These are phyloP conservation scores for Lutraria lutraria DNA, from an alignment of 2,888 invertebrate genomes.

Conservation along the genomic window DNA sequence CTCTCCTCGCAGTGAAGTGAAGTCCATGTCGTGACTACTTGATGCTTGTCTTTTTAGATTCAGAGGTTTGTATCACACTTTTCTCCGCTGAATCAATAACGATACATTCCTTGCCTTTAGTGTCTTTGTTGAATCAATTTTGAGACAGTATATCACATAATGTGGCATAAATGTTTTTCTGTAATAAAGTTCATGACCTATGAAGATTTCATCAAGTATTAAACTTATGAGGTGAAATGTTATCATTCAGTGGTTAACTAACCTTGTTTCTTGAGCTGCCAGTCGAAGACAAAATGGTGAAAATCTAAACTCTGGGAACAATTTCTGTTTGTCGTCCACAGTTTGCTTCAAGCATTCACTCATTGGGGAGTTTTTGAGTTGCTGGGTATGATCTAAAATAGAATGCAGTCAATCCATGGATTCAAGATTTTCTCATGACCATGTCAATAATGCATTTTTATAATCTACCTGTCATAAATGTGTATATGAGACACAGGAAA, in stretches of 20 bases:
- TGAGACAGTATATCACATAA: not conserved
- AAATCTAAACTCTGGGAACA: conserved; percentile 56
- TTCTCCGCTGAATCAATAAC: no score
- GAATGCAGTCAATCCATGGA: not conserved
- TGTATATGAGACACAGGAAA: not conserved
- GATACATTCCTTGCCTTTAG: no score
- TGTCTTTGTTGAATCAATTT: not conserved
- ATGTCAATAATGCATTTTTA: no score
- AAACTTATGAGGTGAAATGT: not conserved
- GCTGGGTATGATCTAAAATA: conserved; percentile 37
- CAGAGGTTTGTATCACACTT: no score
- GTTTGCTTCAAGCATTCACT: conserved; percentile 65
- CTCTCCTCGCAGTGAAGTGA: not conserved
- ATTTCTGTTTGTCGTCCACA: conserved; percentile 24
- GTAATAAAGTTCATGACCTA: not conserved
- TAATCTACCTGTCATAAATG: no score
- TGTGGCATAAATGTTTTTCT: no score
- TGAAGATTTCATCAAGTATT: not conserved
- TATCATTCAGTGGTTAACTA: not conserved
- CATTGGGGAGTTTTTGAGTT: conserved; percentile 76
- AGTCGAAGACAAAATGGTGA: conserved; percentile 77
- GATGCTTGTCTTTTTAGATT: no score
- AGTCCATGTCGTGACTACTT: not conserved
- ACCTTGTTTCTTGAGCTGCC: conserved; percentile 85
- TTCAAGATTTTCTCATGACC: not conserved